These are phyloP conservation scores for Agrotis segetum DNA, from an alignment of 2,888 invertebrate genomes.

Conservation along the genomic window DNA sequence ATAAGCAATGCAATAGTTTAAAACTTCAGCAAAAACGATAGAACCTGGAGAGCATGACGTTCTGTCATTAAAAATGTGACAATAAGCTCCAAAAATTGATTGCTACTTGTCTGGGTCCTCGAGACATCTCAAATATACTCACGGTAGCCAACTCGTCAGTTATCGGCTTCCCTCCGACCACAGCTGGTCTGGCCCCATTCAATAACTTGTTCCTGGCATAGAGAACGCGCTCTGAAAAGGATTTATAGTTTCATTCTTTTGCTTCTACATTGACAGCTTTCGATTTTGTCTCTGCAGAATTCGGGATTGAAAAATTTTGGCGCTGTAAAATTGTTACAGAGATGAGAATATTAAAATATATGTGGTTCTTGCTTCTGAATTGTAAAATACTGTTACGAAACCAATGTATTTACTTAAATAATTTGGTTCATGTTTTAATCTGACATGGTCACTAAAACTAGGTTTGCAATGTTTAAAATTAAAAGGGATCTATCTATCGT, in stretches of 20 bases:
- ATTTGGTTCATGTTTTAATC: too few species aligned
- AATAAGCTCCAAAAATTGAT: not conserved
- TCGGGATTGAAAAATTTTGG: conserved; percentile 20
- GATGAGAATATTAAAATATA: too few species aligned
- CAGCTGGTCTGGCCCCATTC: conserved; percentile 88
- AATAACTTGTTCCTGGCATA: conserved; percentile 91
- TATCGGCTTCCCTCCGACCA: conserved; percentile 92
- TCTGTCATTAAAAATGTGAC: not conserved
- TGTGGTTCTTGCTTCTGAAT: too few species aligned
- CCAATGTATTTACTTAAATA: not conserved
- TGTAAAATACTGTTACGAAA: not conserved
- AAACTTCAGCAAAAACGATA: not conserved
- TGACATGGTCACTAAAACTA: too few species aligned
- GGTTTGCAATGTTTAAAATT: too few species aligned
- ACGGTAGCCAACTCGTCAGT: conserved; percentile 92
- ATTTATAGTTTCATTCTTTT: conserved; percentile 62
- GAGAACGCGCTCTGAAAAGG: conserved; percentile 91
- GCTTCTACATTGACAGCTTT: conserved; percentile 42
- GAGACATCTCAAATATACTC: conserved; percentile 72
- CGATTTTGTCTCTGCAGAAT: conserved; percentile 44
- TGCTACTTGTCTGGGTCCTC: not conserved
- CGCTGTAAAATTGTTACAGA: not conserved
- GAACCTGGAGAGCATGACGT: too few species aligned
- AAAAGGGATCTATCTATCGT: too few species aligned
- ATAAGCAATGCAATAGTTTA: too few species aligned